These are phyloP conservation scores for Euproctis similis DNA, from an alignment of 2,888 invertebrate genomes.

Conservation along the genomic window DNA sequence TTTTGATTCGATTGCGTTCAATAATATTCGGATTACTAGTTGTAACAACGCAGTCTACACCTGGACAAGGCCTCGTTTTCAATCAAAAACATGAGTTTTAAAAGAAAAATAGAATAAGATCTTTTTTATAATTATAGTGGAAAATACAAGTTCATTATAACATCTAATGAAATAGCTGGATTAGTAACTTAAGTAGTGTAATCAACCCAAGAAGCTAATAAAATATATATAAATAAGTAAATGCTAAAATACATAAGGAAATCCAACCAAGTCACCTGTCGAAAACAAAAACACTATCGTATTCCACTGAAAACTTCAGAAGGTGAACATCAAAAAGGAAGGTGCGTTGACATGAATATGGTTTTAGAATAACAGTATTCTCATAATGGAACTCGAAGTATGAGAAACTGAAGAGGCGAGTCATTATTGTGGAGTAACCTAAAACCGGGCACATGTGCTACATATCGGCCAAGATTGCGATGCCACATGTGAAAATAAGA, in stretches of 20 bases:
- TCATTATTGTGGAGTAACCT: conserved; percentile 69
- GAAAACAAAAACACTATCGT: conserved; percentile 40
- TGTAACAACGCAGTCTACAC: too few relatives aligned
- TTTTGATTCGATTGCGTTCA: too few relatives aligned
- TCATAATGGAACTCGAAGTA: conserved; percentile 53
- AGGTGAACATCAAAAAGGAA: conserved; percentile 59
- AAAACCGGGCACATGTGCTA: conserved; percentile 72
- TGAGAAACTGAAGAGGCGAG: conserved; percentile 64
- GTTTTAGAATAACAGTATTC: conserved; percentile 38
- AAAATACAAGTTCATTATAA: too few relatives aligned
- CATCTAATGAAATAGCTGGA: too few relatives aligned
- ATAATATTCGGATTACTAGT: too few relatives aligned
- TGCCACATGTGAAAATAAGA: conserved; percentile 74
- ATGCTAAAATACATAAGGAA: conserved; percentile 9
- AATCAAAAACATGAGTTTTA: too few relatives aligned
- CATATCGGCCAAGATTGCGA: conserved; percentile 74
- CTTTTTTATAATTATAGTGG: too few relatives aligned
- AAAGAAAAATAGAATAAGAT: too few relatives aligned
- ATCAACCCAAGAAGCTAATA: neutral
- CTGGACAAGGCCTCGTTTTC: too few relatives aligned
- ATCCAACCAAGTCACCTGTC: conserved; percentile 47
- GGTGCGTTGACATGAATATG: conserved; percentile 46
- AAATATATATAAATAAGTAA: neutral
- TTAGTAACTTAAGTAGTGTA: too few relatives aligned
- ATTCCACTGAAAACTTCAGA: conserved; percentile 47